phyloP scores from a whole-genome alignment of 2,113 vertebrate species.

The Galeopterus variegatus region DNA sequence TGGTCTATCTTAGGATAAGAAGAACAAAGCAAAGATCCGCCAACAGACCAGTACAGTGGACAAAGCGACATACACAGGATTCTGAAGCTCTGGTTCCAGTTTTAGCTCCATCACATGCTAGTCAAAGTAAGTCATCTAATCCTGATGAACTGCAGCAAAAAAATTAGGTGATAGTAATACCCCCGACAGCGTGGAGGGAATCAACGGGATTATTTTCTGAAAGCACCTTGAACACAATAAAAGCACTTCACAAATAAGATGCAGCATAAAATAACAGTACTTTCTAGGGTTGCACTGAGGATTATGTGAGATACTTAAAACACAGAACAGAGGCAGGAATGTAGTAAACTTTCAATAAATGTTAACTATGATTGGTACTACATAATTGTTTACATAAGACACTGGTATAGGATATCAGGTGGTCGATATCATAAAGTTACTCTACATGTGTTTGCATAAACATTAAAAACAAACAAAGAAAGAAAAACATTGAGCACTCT shows the following conservation, averaged over 20 bases:
- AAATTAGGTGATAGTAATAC: neutral
- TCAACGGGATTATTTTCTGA: conserved; percentile 7
- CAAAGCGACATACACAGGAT: neutral
- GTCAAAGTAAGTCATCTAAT: neutral
- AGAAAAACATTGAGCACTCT: neutral
- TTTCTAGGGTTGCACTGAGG: neutral
- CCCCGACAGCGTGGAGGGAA: neutral
- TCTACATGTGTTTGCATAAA: neutral
- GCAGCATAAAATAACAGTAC: neutral
- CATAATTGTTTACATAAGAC: neutral
- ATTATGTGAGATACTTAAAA: neutral
- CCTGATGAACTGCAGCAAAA: neutral
- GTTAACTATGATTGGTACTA: neutral
- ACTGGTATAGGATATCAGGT: neutral
- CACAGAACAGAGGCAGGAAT: neutral
- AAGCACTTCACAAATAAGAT: neutral
- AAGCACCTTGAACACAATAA: neutral
- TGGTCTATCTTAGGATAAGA: neutral
- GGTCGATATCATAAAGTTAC: neutral
- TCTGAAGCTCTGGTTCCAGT: neutral
- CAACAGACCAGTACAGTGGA: neutral
- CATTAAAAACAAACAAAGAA: conserved; percentile 52
- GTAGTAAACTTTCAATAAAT: neutral
- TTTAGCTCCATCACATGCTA: neutral
- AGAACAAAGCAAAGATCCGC: neutral